A percentile compares a stretch with the other conserved stretches of the same genome.
These are phyloP conservation scores for Melanostigma gelatinosum DNA, from an alignment of 2,113 vertebrate species.

Conservation along the genomic window DNA sequence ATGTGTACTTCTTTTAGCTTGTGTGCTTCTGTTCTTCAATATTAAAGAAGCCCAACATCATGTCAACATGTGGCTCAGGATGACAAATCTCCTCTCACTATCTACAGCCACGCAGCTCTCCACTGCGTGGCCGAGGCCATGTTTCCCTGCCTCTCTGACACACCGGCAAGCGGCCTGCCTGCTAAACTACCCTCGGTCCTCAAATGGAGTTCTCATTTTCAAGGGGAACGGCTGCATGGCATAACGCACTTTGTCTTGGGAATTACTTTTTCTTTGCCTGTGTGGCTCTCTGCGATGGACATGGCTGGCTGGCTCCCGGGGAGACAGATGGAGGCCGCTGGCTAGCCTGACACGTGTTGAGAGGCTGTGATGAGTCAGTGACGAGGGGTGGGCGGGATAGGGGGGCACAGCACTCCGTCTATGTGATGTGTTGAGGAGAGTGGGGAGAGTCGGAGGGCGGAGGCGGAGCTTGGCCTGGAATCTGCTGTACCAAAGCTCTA, in stretches of 20 bases:
- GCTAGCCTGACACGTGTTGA: slow-evolving; percentile 81
- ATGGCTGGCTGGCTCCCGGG: slow-evolving; percentile 76
- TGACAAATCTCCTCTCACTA: slow-evolving; percentile 69
- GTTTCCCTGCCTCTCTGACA: slow-evolving; percentile 66
- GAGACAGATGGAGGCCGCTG: slow-evolving; percentile 81
- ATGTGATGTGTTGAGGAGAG: slow-evolving; percentile 76
- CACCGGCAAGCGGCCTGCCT: slow-evolving; percentile 46
- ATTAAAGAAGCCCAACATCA: slow-evolving; percentile 50
- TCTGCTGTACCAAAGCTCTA: slow-evolving; percentile 9
- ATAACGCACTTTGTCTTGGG: slow-evolving; percentile 82
- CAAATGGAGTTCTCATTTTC: slow-evolving; percentile 83
- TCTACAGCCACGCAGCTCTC: slow-evolving; percentile 65
- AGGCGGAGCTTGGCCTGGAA: slow-evolving; percentile 40
- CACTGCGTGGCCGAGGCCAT: slow-evolving; percentile 36
- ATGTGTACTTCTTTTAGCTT: slow-evolving; percentile 12
- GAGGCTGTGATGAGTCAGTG: slow-evolving; percentile 82
- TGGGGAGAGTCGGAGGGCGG: slow-evolving; percentile 45
- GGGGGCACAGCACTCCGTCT: slow-evolving; percentile 67
- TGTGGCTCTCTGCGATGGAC: slow-evolving; percentile 71
- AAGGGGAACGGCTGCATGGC: slow-evolving; percentile 76
- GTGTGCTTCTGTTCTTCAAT: slow-evolving; percentile 35
- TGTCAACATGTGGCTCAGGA: slow-evolving; percentile 53
- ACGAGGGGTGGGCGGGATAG: slow-evolving; percentile 61
- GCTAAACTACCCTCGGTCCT: slow-evolving; percentile 72
- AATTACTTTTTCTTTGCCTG: slow-evolving; percentile 76